Conservation (phyloP, 1,140 invertebrate genomes). For the Lanistes nyassanus region DNA sequence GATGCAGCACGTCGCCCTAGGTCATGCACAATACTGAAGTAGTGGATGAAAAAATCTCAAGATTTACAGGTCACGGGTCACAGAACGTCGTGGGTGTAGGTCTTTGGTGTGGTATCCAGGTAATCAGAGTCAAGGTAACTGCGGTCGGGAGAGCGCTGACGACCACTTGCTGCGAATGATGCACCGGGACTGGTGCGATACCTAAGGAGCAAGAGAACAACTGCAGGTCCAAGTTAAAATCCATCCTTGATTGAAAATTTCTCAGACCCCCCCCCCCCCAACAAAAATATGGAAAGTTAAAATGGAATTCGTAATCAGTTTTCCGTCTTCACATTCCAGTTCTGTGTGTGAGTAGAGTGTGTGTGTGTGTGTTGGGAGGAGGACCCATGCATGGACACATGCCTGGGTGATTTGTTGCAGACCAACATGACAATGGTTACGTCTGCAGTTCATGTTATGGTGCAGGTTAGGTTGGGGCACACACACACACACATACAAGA, state of each 20-base stretch:
- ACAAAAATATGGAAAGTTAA: background rate
- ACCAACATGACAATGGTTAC: background rate
- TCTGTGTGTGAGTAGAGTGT: background rate
- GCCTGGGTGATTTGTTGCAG: background rate
- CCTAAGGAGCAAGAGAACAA: conserved; percentile 26
- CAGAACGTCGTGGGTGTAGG: conserved; percentile 35
- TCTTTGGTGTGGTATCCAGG: conserved; percentile 35
- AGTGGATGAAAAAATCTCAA: background rate
- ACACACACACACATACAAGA: background rate
- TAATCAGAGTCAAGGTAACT: conserved; percentile 37
- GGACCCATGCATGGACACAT: background rate
- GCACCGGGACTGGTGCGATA: conserved; percentile 40
- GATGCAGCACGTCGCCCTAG: no score
- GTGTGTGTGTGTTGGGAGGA: background rate
- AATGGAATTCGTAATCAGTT: background rate
- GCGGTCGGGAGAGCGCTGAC: conserved; percentile 42
- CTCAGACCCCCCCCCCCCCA: background rate
- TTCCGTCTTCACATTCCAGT: background rate
- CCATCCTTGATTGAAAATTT: background rate
- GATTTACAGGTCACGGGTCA: conserved; percentile 13
- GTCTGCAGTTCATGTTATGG: background rate
- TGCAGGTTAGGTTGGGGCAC: background rate
- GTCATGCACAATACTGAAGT: background rate
- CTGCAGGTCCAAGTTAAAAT: background rate
- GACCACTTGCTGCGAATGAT: conserved; percentile 39